Conservation (phyloP, 2,888 invertebrate genomes). For the Brachynemurus nebulosus region DNA sequence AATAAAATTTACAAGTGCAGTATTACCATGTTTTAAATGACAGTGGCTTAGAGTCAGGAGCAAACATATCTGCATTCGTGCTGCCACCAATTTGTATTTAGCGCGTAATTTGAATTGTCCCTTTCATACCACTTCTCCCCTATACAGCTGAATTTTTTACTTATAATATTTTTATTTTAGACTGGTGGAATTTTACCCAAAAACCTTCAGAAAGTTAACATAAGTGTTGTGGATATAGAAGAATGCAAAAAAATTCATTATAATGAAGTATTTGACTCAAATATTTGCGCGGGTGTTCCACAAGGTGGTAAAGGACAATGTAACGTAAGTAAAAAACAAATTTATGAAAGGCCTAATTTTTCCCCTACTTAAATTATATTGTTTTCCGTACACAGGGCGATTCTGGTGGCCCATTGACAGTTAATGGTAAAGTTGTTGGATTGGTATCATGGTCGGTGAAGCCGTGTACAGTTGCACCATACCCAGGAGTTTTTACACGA, state of each 20-base stretch:
- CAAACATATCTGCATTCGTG: too few relatives aligned
- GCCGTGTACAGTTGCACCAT: conserved; percentile 2
- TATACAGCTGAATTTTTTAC: not conserved
- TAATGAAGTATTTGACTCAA: conserved; percentile 23
- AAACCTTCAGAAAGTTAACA: conserved; percentile 27
- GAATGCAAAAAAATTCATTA: conserved; percentile 27
- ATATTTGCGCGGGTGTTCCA: conserved; percentile 30
- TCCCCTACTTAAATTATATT: not conserved
- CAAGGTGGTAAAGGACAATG: conserved; percentile 33
- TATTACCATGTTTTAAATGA: too few relatives aligned
- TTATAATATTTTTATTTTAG: conserved; percentile 18
- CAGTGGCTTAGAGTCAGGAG: too few relatives aligned
- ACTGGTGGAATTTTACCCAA: conserved; percentile 27
- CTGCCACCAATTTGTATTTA: too few relatives aligned
- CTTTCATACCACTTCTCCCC: too few relatives aligned
- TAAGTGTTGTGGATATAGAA: conserved; percentile 26
- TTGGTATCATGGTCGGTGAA: conserved; percentile 8
- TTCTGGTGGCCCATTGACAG: conserved; percentile 7
- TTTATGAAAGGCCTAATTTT: not conserved
- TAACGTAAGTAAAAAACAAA: conserved; percentile 19
- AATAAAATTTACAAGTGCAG: too few relatives aligned
- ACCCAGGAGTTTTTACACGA: conserved; percentile 7
- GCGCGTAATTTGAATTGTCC: too few relatives aligned
- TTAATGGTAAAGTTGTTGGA: conserved; percentile 6
- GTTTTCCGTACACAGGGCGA: conserved; percentile 2